Percentiles rank a stretch among this genome's conserved stretches.
phyloP scores from a whole-genome alignment of 2,888 invertebrate species.

The Megastigmus dorsalis region DNA sequence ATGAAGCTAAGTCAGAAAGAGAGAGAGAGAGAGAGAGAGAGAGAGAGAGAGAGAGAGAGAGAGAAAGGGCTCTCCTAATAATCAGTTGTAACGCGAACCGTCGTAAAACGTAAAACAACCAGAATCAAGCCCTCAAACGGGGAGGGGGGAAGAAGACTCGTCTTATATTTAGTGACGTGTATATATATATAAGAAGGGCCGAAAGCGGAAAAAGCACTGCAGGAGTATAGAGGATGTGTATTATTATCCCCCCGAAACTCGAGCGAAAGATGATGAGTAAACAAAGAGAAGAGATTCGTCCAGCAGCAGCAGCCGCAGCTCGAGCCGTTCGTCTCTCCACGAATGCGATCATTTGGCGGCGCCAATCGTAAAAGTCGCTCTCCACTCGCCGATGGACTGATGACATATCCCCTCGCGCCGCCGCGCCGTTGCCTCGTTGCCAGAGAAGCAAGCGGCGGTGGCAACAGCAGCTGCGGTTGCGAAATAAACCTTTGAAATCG shows the following conservation, averaged over 20 bases:
- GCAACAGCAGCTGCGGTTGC: not conserved
- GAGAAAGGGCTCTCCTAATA: conserved; percentile 69
- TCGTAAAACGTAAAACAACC: conserved; percentile 72
- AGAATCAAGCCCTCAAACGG: conserved; percentile 57
- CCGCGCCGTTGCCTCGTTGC: conserved; percentile 4
- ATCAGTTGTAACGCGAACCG: conserved; percentile 74
- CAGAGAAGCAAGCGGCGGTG: not conserved
- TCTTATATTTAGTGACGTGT: conserved; percentile 61
- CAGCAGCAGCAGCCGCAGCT: not conserved
- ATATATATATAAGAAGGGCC: conserved; percentile 6
- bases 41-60: conserved; percentile 1
- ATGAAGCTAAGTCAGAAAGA: too few relatives aligned
- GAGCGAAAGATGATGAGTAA: conserved; percentile 11
- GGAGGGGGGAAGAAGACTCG: conserved; percentile 55
- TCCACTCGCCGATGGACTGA: conserved; percentile 60
- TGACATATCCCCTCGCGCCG: conserved; percentile 48
- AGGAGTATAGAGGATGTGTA: conserved; percentile 7
- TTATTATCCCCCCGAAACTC: conserved; percentile 27
- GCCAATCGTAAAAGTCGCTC: conserved; percentile 67
- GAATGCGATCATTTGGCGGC: conserved; percentile 67
- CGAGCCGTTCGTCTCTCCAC: not conserved
- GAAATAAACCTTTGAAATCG: conserved; percentile 45
- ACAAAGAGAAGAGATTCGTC: not conserved
- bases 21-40: not conserved
- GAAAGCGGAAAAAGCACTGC: conserved; percentile 17